Percentiles rank a stretch among this genome's conserved stretches.
Conservation (phyloP, 2,797 vertebrate genomes). For the Semotilus atromaculatus region DNA sequence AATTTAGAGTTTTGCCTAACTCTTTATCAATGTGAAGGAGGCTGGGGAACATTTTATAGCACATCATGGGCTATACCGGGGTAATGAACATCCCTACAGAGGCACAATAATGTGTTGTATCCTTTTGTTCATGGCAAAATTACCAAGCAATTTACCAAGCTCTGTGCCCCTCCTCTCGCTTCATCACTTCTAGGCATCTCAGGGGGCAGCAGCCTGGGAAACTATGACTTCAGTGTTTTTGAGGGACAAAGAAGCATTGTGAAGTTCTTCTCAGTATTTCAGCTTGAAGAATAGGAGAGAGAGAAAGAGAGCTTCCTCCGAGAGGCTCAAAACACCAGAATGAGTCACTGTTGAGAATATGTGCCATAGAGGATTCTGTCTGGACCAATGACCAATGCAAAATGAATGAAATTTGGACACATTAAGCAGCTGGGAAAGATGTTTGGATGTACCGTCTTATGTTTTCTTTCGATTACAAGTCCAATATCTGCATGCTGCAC, state of each 20-base stretch:
- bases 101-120: conserved; percentile 42
- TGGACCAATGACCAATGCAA: conserved; percentile 66
- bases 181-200: conserved; percentile 69
- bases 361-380: conserved; percentile 67
- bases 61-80: conserved; percentile 9
- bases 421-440: conserved; percentile 1
- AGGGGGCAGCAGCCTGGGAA: conserved; percentile 77
- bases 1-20: neutral
- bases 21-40: neutral
- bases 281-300: conserved; percentile 72
- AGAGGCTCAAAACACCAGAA: conserved; percentile 42
- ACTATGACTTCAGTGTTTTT: conserved; percentile 74
- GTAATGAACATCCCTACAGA: conserved; percentile 3
- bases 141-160: conserved; percentile 38
- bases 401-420: conserved; percentile 40
- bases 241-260: conserved; percentile 73
- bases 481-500: neutral
- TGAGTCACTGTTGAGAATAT: conserved; percentile 68
- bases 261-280: conserved; percentile 68
- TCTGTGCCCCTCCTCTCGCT: conserved; percentile 54
- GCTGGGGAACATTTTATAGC: neutral
- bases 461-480: neutral
- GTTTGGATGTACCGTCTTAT: neutral
- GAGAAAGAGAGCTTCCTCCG: conserved; percentile 53
- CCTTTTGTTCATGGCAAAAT: conserved; percentile 26